Conservation (phyloP, 2,888 invertebrate species). For the Leptinotarsa peninsularis region DNA sequence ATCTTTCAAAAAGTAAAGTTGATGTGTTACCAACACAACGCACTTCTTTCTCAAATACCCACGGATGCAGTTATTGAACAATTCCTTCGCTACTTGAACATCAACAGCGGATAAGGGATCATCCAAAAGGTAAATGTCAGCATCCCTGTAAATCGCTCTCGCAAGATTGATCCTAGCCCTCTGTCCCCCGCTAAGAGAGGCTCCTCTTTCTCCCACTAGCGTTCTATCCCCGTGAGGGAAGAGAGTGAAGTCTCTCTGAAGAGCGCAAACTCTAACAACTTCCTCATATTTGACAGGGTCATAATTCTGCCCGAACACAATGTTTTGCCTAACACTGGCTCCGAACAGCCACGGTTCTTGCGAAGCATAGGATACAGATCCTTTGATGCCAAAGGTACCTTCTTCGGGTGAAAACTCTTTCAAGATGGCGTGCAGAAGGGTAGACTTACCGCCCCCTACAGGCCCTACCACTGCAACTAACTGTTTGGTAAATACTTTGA, state of each 20-base stretch:
- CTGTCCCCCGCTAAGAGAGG: constrained; percentile 82
- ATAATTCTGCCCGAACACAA: constrained; percentile 85
- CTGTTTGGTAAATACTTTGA: constrained; percentile 73
- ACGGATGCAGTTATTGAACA: constrained; percentile 84
- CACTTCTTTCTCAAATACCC: constrained; percentile 75
- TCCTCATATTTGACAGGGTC: constrained; percentile 74
- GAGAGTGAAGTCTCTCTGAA: constrained; percentile 77
- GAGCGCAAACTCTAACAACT: constrained; percentile 76
- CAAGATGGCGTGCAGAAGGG: constrained; percentile 70
- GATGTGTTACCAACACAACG: constrained; percentile 80
- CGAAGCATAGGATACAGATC: constrained; percentile 80
- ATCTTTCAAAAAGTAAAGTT: constrained; percentile 74
- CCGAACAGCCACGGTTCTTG: constrained; percentile 88
- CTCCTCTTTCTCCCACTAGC: constrained; percentile 79
- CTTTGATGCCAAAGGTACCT: constrained; percentile 76
- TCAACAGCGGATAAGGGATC: constrained; percentile 92
- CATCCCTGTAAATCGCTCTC: constrained; percentile 2
- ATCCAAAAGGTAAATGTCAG: constrained; percentile 85
- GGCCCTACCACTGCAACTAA: constrained; percentile 71
- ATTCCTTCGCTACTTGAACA: constrained; percentile 85
- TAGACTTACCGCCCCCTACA: constrained; percentile 74
- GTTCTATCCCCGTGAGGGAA: constrained; percentile 84
- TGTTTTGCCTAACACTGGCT: constrained; percentile 89
- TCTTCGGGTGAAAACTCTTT: constrained; percentile 76
- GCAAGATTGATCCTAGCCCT: constrained; percentile 88